A percentile compares a stretch with the other conserved stretches of the same genome.
Evolutionary conservation across 2,888 invertebrate genomes (phyloP).

Genomic region (Caenorhabditis panamensis): DNA sequence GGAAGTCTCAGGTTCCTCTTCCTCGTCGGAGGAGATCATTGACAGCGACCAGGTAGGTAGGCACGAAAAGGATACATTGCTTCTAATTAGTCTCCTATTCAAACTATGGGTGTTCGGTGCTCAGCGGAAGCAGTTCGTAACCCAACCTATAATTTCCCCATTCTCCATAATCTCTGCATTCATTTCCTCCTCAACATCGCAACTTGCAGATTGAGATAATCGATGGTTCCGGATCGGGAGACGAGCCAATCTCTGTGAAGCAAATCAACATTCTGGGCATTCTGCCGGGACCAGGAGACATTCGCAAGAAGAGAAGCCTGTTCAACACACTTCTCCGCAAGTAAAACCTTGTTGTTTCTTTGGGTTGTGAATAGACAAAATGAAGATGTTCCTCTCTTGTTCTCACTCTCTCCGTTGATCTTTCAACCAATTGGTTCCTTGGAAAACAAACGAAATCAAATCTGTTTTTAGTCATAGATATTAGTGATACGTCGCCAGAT

Average conservation of each 20-base stretch:
- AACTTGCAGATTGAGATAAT: constrained; percentile 16
- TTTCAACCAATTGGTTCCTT: no score
- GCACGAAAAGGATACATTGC: no score
- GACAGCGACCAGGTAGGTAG: neutral
- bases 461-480: no score
- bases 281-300: constrained; percentile 44
- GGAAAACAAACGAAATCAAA: no score
- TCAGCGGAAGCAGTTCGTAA: neutral
- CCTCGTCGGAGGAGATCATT: constrained; percentile 18
- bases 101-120: neutral
- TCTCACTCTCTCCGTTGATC: no score
- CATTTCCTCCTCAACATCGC: no score
- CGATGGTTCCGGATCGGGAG: constrained; percentile 35
- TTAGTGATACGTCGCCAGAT: neutral
- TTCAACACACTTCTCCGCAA: constrained; percentile 18
- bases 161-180: neutral
- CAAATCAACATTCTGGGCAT: constrained; percentile 33
- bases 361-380: neutral
- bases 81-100: no score
- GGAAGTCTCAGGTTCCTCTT: neutral
- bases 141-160: neutral
- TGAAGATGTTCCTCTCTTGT: neutral
- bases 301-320: constrained; percentile 39
- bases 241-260: constrained; percentile 7
- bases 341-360: constrained; percentile 8